These are phyloP conservation scores for Kradibia gibbosae DNA, from an alignment of 1,140 invertebrate species.

Conservation along the genomic window DNA sequence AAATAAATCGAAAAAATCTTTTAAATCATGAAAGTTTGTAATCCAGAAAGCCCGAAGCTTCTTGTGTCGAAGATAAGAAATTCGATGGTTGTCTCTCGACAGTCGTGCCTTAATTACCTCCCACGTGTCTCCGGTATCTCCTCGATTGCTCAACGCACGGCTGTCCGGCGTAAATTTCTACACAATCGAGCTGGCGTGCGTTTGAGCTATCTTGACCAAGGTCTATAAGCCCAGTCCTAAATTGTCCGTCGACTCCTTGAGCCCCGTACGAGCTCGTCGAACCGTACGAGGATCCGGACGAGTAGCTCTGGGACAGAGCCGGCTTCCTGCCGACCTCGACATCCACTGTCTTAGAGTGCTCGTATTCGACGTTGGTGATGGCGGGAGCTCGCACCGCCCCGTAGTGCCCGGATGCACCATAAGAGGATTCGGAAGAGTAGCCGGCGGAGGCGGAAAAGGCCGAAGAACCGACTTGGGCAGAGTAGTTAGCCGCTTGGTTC, in stretches of 20 bases:
- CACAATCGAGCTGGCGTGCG: slow-evolving; percentile 20
- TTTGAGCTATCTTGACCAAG: not conserved
- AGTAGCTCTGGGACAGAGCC: not conserved
- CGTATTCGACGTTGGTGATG: slow-evolving; percentile 40
- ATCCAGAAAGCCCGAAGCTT: not conserved
- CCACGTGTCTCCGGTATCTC: slow-evolving; percentile 28
- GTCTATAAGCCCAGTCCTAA: not conserved
- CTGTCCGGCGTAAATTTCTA: slow-evolving; percentile 36
- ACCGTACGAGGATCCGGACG: not conserved
- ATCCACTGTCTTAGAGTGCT: slow-evolving; percentile 23
- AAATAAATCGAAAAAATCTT: too few relatives aligned
- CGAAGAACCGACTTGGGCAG: not conserved
- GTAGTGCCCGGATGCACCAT: not conserved
- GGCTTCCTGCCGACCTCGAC: slow-evolving; percentile 31
- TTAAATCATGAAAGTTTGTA: too few relatives aligned
- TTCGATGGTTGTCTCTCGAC: not conserved
- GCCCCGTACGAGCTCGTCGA: not conserved
- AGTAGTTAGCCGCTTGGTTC: slow-evolving; percentile 10
- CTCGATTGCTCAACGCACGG: slow-evolving; percentile 10
- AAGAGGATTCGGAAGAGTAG: slow-evolving; percentile 20
- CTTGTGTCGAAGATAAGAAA: not conserved
- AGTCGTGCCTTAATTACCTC: slow-evolving; percentile 43
- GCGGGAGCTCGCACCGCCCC: not conserved
- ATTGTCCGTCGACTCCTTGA: not conserved
- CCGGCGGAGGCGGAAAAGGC: not conserved